Conservation (phyloP, 2,113 vertebrate genomes). For the Gymnobelideus leadbeateri region DNA sequence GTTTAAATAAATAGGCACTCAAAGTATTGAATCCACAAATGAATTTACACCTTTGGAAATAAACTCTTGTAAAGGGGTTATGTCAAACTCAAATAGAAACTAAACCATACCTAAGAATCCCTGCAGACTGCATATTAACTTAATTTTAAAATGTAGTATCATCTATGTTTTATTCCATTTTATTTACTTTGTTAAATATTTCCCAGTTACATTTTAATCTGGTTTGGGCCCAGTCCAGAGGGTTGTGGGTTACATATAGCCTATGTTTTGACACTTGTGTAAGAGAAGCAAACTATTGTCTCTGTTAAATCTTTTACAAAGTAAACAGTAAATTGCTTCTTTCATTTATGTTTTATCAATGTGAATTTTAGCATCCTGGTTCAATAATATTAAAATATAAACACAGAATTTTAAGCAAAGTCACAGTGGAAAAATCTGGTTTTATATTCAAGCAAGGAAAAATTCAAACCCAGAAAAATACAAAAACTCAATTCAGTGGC, state of each 20-base stretch:
- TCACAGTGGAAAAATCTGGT: background rate
- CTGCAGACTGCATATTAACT: background rate
- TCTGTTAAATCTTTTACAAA: background rate
- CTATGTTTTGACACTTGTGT: background rate
- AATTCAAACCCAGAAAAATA: conserved; percentile 14
- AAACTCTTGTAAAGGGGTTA: background rate
- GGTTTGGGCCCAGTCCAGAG: background rate
- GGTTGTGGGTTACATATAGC: background rate
- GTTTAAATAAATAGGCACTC: background rate
- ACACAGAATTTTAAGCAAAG: background rate
- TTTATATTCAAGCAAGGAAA: background rate
- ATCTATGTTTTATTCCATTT: background rate
- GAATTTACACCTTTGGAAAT: background rate
- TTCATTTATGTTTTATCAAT: background rate
- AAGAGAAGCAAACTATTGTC: background rate
- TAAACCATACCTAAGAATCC: background rate
- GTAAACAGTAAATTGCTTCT: background rate
- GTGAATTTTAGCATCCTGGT: background rate
- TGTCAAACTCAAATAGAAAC: background rate
- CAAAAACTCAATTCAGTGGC: background rate
- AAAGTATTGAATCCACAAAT: background rate
- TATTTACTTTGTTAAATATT: background rate
- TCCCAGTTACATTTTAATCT: background rate
- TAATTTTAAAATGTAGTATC: background rate
- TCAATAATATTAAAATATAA: background rate